phyloP scores from a whole-genome alignment of 2,888 invertebrate genomes.

The Machimus rusticus region DNA sequence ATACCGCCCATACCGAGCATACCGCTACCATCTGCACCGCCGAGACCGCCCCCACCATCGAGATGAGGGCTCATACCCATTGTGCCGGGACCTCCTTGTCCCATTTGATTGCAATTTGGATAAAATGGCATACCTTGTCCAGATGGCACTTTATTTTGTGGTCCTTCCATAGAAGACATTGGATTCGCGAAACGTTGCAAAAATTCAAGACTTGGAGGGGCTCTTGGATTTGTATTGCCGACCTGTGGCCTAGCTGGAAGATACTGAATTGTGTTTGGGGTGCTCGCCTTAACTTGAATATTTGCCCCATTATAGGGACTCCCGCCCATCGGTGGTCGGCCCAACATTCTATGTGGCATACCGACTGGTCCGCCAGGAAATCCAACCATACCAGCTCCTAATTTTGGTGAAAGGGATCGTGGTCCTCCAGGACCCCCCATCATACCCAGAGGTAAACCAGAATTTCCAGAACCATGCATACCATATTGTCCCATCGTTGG shows the following conservation, averaged over 20 bases:
- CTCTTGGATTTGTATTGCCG: conserved; percentile 74
- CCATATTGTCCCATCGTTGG: conserved; percentile 58
- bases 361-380: conserved; percentile 65
- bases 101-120: conserved; percentile 59
- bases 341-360: conserved; percentile 68
- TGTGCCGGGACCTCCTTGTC: conserved; percentile 55
- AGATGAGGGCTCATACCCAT: conserved; percentile 65
- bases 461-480: conserved; percentile 51
- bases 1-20: conserved; percentile 54
- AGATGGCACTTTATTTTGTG: conserved; percentile 45
- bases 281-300: conserved; percentile 93
- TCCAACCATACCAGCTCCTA: conserved; percentile 66
- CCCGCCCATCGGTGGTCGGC: conserved; percentile 70
- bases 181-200: conserved; percentile 88
- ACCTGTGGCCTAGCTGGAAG: conserved; percentile 93
- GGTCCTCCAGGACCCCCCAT: conserved; percentile 58
- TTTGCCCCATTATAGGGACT: conserved; percentile 72
- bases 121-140: conserved; percentile 56
- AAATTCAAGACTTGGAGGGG: conserved; percentile 89
- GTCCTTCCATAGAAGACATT: conserved; percentile 60
- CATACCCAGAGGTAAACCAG: conserved; percentile 63
- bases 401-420: conserved; percentile 72
- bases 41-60: conserved; percentile 57
- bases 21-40: conserved; percentile 60
- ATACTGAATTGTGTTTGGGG: conserved; percentile 98